Percentiles rank a stretch among this genome's conserved stretches.
These are phyloP conservation scores for Dynastes hyllus DNA, from an alignment of 2,888 invertebrate species.

Conservation along the genomic window DNA sequence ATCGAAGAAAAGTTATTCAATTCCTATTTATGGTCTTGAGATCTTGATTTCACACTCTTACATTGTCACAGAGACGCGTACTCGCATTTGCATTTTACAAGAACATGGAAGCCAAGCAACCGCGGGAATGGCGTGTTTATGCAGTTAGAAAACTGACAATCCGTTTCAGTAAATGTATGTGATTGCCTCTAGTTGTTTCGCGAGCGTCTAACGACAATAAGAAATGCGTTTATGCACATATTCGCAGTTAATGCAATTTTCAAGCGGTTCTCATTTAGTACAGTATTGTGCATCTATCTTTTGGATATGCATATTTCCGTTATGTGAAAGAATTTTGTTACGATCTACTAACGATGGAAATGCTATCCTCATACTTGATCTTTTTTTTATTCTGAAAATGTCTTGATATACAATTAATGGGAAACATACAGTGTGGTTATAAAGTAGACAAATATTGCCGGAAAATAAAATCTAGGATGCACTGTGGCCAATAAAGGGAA, in stretches of 20 bases:
- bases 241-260: constrained; percentile 33
- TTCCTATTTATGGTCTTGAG: too few relatives aligned
- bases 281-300: constrained; percentile 9
- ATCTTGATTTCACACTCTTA: neutral
- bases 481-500: too few relatives aligned
- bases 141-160: constrained; percentile 61
- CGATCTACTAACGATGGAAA: constrained; percentile 30
- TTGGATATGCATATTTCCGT: constrained; percentile 40
- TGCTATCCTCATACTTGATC: neutral
- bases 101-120: constrained; percentile 49
- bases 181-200: constrained; percentile 51
- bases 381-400: too few relatives aligned
- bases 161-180: constrained; percentile 60
- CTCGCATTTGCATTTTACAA: constrained; percentile 41
- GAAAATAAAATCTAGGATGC: too few relatives aligned
- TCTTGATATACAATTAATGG: too few relatives aligned
- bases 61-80: neutral
- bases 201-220: constrained; percentile 42
- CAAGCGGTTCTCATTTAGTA: constrained; percentile 40
- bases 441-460: too few relatives aligned
- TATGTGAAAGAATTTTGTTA: constrained; percentile 14
- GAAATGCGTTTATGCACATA: constrained; percentile 47
- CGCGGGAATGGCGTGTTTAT: constrained; percentile 54
- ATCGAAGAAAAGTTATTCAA: too few relatives aligned
- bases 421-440: too few relatives aligned